phyloP scores from a whole-genome alignment of 37 sponge, comb jelly and placozoan species.

The Ephydatia muelleri region DNA sequence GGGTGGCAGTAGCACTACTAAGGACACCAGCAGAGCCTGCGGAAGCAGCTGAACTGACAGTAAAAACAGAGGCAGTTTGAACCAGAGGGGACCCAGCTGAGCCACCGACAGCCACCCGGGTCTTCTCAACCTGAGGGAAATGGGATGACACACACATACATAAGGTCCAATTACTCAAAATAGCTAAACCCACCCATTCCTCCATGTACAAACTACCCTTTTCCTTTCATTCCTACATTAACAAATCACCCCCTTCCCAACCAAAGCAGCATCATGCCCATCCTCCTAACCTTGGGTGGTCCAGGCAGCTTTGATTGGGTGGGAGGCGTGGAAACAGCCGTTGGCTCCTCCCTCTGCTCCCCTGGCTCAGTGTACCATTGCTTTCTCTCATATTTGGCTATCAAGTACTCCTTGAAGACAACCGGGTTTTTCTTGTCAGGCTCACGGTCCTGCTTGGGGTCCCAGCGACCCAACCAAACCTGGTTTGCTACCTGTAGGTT shows the following conservation, averaged over 20 bases:
- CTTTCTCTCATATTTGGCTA: constrained; percentile 80
- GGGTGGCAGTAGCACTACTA: neutral
- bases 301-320: constrained; percentile 15
- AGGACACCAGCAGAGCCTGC: neutral
- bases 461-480: constrained; percentile 73
- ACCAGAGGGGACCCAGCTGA: neutral
- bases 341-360: constrained; percentile 28
- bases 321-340: neutral
- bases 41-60: neutral
- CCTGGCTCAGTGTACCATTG: constrained; percentile 64
- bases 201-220: neutral
- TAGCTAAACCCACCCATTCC: neutral
- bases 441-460: constrained; percentile 51
- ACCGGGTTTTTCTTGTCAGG: constrained; percentile 72
- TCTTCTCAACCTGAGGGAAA: neutral
- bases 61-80: neutral
- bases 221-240: neutral
- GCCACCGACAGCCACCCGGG: neutral
- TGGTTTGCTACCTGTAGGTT: constrained; percentile 33
- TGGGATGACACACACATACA: too few relatives aligned
- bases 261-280: neutral
- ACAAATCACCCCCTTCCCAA: neutral
- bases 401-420: constrained; percentile 66
- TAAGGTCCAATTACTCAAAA: too few relatives aligned
- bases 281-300: constrained; percentile 10